These are phyloP conservation scores for Nothocercus julius DNA, from an alignment of 2,113 vertebrate genomes.

Conservation along the genomic window DNA sequence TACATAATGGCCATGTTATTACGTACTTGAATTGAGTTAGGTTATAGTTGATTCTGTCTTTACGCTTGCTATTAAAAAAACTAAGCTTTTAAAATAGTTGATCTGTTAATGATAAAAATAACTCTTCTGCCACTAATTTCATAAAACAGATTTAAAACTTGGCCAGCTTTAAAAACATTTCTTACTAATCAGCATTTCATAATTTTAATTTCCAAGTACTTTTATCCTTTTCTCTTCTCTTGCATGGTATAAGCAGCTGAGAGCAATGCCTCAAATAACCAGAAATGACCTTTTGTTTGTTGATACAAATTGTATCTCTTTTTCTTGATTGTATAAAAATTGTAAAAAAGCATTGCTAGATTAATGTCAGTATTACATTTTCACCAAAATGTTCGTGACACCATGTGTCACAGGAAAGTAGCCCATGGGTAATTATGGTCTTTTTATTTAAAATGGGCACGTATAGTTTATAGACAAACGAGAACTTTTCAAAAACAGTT, in stretches of 20 bases:
- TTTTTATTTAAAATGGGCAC: constrained; percentile 82
- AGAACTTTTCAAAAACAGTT: constrained; percentile 82
- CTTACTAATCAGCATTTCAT: constrained; percentile 9
- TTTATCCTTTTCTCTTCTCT: constrained; percentile 72
- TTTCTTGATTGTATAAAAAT: constrained; percentile 96
- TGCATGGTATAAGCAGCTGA: constrained; percentile 86
- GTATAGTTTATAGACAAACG: constrained; percentile 86
- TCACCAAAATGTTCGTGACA: constrained; percentile 95
- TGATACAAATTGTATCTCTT: constrained; percentile 99
- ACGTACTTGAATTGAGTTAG: background rate
- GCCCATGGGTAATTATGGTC: constrained; percentile 83
- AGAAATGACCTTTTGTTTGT: constrained; percentile 99
- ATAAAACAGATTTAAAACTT: background rate
- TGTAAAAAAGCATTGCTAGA: constrained; percentile 87
- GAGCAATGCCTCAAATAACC: constrained; percentile 93
- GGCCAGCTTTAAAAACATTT: background rate
- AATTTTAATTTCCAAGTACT: constrained; percentile 66
- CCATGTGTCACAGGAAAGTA: constrained; percentile 96
- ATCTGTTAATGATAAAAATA: background rate
- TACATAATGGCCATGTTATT: background rate
- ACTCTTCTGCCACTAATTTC: background rate
- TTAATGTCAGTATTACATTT: constrained; percentile 90
- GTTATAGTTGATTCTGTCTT: background rate
- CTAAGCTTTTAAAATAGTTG: background rate
- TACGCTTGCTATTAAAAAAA: background rate